phyloP scores from a whole-genome alignment of 2,797 vertebrate species.

The Bufotes viridis region DNA sequence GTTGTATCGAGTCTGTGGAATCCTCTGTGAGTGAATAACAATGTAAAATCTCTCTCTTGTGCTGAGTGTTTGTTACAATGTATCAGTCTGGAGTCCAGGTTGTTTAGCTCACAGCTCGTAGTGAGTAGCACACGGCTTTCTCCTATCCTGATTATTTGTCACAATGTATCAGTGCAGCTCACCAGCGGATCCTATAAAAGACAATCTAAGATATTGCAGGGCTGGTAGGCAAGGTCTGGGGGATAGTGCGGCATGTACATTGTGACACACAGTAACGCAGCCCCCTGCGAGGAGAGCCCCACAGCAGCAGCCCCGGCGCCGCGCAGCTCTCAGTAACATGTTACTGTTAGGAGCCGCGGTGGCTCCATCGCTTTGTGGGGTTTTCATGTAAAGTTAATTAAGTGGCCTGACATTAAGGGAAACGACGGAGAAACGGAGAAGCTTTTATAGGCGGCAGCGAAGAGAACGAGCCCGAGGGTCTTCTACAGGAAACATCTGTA shows the following conservation, averaged over 20 bases:
- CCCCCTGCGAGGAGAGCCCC: neutral
- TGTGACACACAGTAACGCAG: neutral
- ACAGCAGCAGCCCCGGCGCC: neutral
- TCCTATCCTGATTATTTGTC: neutral
- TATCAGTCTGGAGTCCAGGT: too few relatives aligned
- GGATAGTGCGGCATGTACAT: neutral
- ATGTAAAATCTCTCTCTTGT: too few relatives aligned
- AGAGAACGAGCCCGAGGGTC: neutral
- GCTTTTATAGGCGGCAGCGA: conserved; percentile 23
- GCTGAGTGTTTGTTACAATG: too few relatives aligned
- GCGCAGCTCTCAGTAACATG: neutral
- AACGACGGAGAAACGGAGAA: conserved; percentile 52
- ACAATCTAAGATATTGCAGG: neutral
- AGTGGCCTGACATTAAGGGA: conserved; percentile 49
- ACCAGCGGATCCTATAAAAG: neutral
- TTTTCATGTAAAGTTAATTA: conserved; percentile 58
- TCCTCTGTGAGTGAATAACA: neutral
- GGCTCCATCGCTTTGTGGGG: conserved; percentile 32
- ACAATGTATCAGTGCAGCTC: neutral
- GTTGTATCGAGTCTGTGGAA: neutral
- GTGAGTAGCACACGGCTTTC: neutral
- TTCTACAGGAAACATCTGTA: conserved; percentile 23
- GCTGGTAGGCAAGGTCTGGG: neutral
- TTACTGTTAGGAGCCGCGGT: neutral
- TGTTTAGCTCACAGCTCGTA: too few relatives aligned